phyloP scores from a whole-genome alignment of 1,140 invertebrate genomes.

The Palaemon carinicauda region DNA sequence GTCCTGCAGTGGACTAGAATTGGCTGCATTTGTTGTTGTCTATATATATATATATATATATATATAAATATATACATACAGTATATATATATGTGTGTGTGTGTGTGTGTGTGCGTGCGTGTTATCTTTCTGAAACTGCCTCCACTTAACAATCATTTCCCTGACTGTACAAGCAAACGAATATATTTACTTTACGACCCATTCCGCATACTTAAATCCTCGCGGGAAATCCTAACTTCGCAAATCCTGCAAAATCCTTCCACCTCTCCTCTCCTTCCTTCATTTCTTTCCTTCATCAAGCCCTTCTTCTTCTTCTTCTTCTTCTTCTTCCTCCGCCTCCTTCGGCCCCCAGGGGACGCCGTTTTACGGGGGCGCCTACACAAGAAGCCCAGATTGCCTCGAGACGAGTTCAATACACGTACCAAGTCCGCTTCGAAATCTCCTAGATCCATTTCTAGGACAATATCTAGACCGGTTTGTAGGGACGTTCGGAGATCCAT shows the following conservation, averaged over 20 bases:
- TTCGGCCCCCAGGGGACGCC: background rate
- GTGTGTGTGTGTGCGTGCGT: background rate
- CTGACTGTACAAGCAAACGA: background rate
- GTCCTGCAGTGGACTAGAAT: no score
- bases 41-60: no score
- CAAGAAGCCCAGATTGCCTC: no score
- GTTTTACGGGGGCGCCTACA: no score
- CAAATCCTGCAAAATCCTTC: background rate
- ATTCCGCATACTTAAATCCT: background rate
- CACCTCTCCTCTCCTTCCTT: background rate
- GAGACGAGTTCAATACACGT: background rate
- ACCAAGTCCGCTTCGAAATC: background rate
- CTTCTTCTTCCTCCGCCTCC: background rate
- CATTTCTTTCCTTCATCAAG: background rate
- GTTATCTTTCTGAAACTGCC: no score
- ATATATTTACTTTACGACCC: background rate
- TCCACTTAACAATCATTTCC: background rate
- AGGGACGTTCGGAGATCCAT: background rate
- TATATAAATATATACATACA: no score
- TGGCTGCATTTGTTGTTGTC: no score
- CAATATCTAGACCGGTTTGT: no score
- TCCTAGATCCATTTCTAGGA: background rate
- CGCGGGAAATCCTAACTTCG: background rate
- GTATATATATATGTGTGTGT: background rate
- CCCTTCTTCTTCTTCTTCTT: background rate